Evolutionary conservation across 2,113 vertebrate genomes (phyloP).

Genomic region (Numida meleagris): DNA sequence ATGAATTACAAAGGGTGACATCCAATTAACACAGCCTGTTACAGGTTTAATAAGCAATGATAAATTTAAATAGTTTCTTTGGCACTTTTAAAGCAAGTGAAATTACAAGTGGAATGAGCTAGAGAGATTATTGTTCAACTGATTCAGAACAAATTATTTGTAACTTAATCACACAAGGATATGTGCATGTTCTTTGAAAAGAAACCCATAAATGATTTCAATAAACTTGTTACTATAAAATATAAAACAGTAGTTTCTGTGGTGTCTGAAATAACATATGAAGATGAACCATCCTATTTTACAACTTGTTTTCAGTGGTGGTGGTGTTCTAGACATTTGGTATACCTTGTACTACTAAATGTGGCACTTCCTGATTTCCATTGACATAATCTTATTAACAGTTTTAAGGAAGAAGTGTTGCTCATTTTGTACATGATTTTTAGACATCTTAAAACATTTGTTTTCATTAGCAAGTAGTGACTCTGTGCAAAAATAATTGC

Average conservation of each 20-base stretch:
- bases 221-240: slow-evolving; percentile 24
- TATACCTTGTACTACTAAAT: background rate
- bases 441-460: slow-evolving; percentile 17
- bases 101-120: slow-evolving; percentile 70
- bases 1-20: slow-evolving; percentile 72
- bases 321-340: slow-evolving; percentile 13
- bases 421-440: slow-evolving; percentile 5
- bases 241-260: slow-evolving; percentile 51
- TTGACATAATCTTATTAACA: background rate
- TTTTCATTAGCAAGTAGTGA: slow-evolving; percentile 38
- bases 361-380: background rate
- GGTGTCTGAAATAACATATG: background rate
- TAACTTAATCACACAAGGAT: slow-evolving; percentile 52
- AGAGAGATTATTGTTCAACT: slow-evolving; percentile 48
- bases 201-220: slow-evolving; percentile 46
- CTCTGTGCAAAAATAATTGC: background rate
- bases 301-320: background rate
- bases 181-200: slow-evolving; percentile 42
- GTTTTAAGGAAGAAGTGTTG: background rate
- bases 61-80: slow-evolving; percentile 78
- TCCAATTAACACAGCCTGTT: slow-evolving; percentile 79
- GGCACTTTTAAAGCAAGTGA: slow-evolving; percentile 71
- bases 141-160: slow-evolving; percentile 70
- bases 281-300: background rate
- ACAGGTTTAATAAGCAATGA: slow-evolving; percentile 76